Evolutionary conservation across 2,888 invertebrate species (phyloP).

Genomic region (Dryococelus australis): DNA sequence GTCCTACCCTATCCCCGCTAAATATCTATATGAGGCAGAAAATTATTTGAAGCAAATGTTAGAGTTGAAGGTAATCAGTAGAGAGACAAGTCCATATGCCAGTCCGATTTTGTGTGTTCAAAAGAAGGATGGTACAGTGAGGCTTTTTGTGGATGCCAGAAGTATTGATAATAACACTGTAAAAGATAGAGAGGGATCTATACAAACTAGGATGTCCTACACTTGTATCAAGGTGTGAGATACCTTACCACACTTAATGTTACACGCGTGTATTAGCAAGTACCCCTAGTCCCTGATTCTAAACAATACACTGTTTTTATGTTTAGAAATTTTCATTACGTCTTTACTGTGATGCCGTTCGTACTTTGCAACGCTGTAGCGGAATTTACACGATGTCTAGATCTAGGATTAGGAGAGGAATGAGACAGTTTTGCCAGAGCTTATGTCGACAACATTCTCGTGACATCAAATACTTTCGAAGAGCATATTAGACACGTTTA

Average conservation of each 20-base stretch:
- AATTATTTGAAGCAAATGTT: background rate
- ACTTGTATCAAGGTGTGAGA: conserved; percentile 25
- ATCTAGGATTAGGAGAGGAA: background rate
- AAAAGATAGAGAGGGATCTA: conserved; percentile 41
- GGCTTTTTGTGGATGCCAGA: conserved; percentile 32
- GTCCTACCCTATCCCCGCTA: background rate
- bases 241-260: conserved; percentile 42
- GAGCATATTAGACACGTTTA: background rate
- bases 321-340: conserved; percentile 37
- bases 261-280: conserved; percentile 44
- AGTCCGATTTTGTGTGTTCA: conserved; percentile 24
- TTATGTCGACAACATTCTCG: conserved; percentile 31
- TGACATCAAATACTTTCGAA: background rate
- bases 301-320: conserved; percentile 46
- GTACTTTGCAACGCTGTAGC: conserved; percentile 32
- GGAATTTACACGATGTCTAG: conserved; percentile 22
- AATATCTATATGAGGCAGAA: background rate
- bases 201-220: conserved; percentile 41
- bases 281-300: conserved; percentile 37
- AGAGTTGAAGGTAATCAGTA: background rate
- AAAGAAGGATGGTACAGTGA: conserved; percentile 41
- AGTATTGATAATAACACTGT: conserved; percentile 42
- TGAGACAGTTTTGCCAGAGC: background rate
- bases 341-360: conserved; percentile 32
- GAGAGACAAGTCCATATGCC: background rate